phyloP scores from a whole-genome alignment of 2,888 invertebrate species.

The Rhogogaster chlorosoma region DNA sequence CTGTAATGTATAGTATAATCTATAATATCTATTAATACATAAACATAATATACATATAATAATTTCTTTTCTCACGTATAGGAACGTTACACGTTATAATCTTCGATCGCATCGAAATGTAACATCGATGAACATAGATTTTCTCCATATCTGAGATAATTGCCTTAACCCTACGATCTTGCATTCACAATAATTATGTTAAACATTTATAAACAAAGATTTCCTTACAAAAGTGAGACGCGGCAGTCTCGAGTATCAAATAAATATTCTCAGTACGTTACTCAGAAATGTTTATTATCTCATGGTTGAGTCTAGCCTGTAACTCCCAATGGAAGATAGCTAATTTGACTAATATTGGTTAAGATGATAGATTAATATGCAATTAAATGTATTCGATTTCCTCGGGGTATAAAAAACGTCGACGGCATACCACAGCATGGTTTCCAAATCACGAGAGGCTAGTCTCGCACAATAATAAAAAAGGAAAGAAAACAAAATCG shows the following conservation, averaged over 20 bases:
- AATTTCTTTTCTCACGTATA: slow-evolving; percentile 42
- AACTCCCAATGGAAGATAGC: not conserved
- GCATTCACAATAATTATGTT: slow-evolving; percentile 16
- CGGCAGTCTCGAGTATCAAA: slow-evolving; percentile 17
- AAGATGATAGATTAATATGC: not conserved
- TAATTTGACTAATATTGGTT: not conserved
- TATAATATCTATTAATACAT: slow-evolving; percentile 24
- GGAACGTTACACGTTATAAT: slow-evolving; percentile 44
- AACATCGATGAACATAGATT: slow-evolving; percentile 37
- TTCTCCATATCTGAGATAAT: not conserved
- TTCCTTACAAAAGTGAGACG: slow-evolving; percentile 9
- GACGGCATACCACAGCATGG: not conserved
- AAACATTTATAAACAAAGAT: slow-evolving; percentile 34
- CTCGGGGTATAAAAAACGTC: not conserved
- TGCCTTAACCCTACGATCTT: slow-evolving; percentile 1
- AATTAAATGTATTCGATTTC: not conserved
- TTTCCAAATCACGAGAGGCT: not conserved
- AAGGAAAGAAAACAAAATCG: too few relatives aligned
- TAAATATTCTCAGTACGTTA: not conserved
- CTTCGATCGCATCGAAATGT: slow-evolving; percentile 19
- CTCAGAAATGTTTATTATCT: slow-evolving; percentile 5
- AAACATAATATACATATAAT: slow-evolving; percentile 42
- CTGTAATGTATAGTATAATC: slow-evolving; percentile 13
- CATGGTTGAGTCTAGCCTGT: not conserved
- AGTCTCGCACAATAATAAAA: not conserved